Base-by-base conservation (phyloP, 1,140 invertebrate genomes). In the Steinernema feltiae region DNA sequence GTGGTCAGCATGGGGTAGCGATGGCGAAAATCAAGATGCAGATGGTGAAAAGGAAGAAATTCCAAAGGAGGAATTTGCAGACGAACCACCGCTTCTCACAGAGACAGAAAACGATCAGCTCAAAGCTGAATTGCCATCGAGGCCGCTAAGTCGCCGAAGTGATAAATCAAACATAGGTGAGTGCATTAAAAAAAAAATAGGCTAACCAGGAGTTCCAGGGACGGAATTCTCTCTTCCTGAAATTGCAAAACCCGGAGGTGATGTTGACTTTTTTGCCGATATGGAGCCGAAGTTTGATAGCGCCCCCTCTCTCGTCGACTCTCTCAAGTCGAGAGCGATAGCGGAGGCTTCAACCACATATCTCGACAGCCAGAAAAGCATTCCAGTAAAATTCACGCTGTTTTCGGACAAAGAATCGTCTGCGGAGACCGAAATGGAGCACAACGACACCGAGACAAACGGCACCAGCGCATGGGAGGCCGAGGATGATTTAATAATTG, bases 361-460 rank as follows among this genome's bases (percentile, higher is more conserved):
- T 27, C 12, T 63, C 12, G 24, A 27, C 24, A 15, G 24, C 12
- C 53, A 63, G 24, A 27, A 15, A 21, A 27, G 15, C 3, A 63
- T 63, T 12, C 53, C 53, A 3, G 53, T 63, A 7, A 63, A 63
- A 21, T 63, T 63, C 53, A 63, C 53, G 15, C 53, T 63, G 12
- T 63, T 63, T 21, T 63, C 53, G 15, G 53, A 63, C 53, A 63
- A 63, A 21, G 53, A 63, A 27, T 63, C 53, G 24, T 63, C 53
- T 3, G 53, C 24, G 53, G 53, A 63, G 3, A 63, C 53, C 2
- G 53, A 63, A 27, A 15, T 12, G 53, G 53, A 63, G 53, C 53
- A n/a, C 3, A 27, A 63, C 53, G 53, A 15, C 12, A 7, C 53
- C 7, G 53, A 63, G 15, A 21, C 53, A 3, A 63, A 63, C 24